phyloP scores from a whole-genome alignment of 2,797 vertebrate genomes.

The Fistularia commersonii region DNA sequence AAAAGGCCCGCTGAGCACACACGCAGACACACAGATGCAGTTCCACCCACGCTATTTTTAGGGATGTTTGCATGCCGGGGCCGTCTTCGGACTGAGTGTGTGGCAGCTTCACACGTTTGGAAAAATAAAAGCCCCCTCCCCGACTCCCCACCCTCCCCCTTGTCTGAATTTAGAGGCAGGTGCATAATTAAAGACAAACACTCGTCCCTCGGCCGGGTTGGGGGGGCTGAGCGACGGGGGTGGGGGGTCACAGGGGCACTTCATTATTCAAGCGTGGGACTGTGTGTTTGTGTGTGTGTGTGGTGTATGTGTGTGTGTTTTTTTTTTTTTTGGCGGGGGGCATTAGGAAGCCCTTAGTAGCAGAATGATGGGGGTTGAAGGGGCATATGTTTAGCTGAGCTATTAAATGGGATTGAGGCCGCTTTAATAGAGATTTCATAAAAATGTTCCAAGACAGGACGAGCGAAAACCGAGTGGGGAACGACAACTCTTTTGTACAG shows the following conservation, averaged over 20 bases:
- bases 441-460: too few relatives aligned
- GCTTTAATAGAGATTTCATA: neutral
- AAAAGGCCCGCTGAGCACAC: conserved; percentile 10
- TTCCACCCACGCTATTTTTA: conserved; percentile 28
- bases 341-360: neutral
- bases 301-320: neutral
- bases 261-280: conserved; percentile 44
- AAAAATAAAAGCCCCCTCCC: conserved; percentile 33
- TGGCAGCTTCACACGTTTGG: conserved; percentile 4
- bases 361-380: neutral
- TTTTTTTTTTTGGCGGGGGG: too few relatives aligned
- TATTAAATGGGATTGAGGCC: neutral
- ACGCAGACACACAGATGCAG: conserved; percentile 26
- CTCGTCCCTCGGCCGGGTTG: conserved; percentile 3
- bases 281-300: conserved; percentile 8
- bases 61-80: too few relatives aligned
- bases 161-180: conserved; percentile 40
- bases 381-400: conserved; percentile 1
- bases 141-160: conserved; percentile 3
- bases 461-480: too few relatives aligned
- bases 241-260: conserved; percentile 22
- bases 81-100: neutral
- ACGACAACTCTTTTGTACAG: too few relatives aligned
- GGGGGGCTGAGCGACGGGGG: neutral
- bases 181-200: conserved; percentile 74